These are phyloP conservation scores for Enteromius trimaculatus DNA, from an alignment of 2,797 vertebrate genomes.

Conservation along the genomic window DNA sequence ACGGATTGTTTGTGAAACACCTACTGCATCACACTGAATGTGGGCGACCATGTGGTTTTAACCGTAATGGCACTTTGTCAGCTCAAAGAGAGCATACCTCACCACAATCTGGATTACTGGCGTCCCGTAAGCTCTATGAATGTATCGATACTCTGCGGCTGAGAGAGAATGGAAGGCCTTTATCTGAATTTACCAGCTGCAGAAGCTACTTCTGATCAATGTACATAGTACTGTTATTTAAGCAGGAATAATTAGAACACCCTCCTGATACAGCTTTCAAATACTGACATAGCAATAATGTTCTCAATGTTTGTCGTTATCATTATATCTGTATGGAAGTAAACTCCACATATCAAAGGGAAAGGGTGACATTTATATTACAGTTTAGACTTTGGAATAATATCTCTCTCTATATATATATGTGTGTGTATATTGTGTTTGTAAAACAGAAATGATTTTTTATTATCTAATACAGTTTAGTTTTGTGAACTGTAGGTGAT, in stretches of 20 bases:
- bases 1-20: neutral
- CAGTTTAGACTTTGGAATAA: neutral
- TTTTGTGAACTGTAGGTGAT: constrained; percentile 35
- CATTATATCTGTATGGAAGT: constrained; percentile 9
- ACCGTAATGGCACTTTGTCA: neutral
- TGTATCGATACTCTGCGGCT: neutral
- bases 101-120: constrained; percentile 1
- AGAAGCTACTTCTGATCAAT: constrained; percentile 18
- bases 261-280: constrained; percentile 22
- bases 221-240: constrained; percentile 16
- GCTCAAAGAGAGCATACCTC: neutral
- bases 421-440: neutral
- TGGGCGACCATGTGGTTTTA: neutral
- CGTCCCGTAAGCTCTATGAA: constrained; percentile 7
- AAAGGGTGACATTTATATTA: neutral
- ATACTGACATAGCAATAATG: constrained; percentile 40
- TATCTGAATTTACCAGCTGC: neutral
- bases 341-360: neutral
- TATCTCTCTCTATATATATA: no score
- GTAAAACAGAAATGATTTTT: constrained; percentile 2
- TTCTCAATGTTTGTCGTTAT: constrained; percentile 49
- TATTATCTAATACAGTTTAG: constrained; percentile 28
- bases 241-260: neutral
- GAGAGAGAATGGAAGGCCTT: neutral
- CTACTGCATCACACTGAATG: constrained; percentile 7